Evolutionary conservation across 2,113 vertebrate genomes (phyloP), one percentile per base, ranked within the genome.

Genomic region (Hippopotamus amphibius): DNA sequence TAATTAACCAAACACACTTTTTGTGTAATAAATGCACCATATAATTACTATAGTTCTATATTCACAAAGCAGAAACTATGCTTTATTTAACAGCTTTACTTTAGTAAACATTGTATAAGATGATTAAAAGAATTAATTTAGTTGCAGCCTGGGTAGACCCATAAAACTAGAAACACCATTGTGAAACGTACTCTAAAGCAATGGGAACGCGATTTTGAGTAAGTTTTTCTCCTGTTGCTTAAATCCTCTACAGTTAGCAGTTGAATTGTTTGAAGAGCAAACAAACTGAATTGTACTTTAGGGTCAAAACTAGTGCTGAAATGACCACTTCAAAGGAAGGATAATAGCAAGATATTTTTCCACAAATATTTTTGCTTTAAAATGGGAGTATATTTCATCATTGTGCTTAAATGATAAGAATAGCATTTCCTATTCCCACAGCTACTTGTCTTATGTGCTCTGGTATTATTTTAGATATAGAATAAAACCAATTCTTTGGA

Each of bases 61-160:
- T 96, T 93, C 95, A 89, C 28, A 53, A 86, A 71, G 72, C 68
- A 97, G 92, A 94, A 98, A 97, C 90, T 95, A 63, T 90, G 33
- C 21, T 95, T 88, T 93, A 71, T 96, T 79, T 95, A 92, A 87
- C 66, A 85, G 76, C 96, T 97, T 96, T 97, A 71, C 57, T 90
- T 96, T 93, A 89, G 90, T 97, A 93, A 96, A 97, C 97, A 93
- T 93, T 96, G 69, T 92, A 68, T 74, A 96, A 93, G 37, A 97
- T 97, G 88, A 96, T 98, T 97, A 96, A 97, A 96, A 95, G 53
- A 92, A 98, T 96, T 97, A 95, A 97, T 97, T 96, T 97, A 74
- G 28, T 86, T 96, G 76, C 22, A 96, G 88, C 72, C 55, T 3
- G 69, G 46, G n/a, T 79, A 86, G 53, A 53, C 82, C 69, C 65